Conservation (phyloP, 2,113 vertebrate genomes). For the Semicossyphus pulcher region DNA sequence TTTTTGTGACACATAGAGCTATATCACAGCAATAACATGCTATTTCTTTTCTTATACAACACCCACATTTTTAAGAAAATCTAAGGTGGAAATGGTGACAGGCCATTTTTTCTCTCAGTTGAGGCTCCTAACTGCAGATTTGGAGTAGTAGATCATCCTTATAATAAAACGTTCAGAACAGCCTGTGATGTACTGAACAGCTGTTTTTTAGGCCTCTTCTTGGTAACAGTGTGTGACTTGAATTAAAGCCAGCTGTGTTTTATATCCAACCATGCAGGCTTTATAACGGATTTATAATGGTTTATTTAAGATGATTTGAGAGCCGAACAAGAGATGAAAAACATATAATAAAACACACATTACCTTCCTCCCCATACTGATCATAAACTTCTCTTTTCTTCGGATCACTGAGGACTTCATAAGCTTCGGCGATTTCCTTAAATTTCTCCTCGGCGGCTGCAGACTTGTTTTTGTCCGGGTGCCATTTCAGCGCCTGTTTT, state of each 20-base stretch:
- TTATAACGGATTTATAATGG: neutral
- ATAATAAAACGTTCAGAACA: slow-evolving; percentile 13
- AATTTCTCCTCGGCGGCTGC: slow-evolving; percentile 97
- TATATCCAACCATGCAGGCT: slow-evolving; percentile 12
- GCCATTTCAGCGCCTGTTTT: slow-evolving; percentile 98
- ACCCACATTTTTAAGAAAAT: neutral
- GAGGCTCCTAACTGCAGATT: neutral
- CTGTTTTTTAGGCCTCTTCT: slow-evolving; percentile 31
- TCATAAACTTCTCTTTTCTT: slow-evolving; percentile 98
- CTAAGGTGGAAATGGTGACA: neutral
- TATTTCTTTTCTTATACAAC: neutral
- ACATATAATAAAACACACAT: neutral
- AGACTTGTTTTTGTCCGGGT: slow-evolving; percentile 99
- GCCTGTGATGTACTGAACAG: slow-evolving; percentile 17
- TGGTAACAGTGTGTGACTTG: slow-evolving; percentile 36
- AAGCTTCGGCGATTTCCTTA: slow-evolving; percentile 98
- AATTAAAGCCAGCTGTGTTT: slow-evolving; percentile 54
- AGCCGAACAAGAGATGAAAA: neutral
- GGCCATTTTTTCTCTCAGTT: neutral
- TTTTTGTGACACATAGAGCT: neutral
- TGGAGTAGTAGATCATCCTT: neutral
- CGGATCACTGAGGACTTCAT: slow-evolving; percentile 97
- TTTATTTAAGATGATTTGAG: neutral
- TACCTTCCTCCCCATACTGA: slow-evolving; percentile 98
- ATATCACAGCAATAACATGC: neutral